These are phyloP conservation scores for Parnassius smintheus DNA, from an alignment of 2,888 invertebrate genomes.

Conservation along the genomic window DNA sequence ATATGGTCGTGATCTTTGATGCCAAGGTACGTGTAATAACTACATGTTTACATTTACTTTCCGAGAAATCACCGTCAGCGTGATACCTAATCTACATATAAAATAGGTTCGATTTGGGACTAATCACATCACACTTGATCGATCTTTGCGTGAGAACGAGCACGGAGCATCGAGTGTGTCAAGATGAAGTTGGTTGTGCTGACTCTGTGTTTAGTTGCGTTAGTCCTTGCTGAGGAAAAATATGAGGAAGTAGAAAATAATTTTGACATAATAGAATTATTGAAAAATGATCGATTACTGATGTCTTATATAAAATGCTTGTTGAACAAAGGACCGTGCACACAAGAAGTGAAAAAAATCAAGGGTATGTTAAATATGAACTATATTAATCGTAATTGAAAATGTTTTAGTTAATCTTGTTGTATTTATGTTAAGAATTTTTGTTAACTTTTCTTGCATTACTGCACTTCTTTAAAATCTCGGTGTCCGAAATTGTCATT, in stretches of 20 bases:
- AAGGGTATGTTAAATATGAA: constrained; percentile 78
- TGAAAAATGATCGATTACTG: constrained; percentile 84
- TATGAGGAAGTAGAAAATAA: constrained; percentile 84
- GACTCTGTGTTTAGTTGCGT: constrained; percentile 44
- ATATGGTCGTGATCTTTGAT: constrained; percentile 6
- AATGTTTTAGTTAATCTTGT: no score
- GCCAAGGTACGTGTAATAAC: constrained; percentile 27
- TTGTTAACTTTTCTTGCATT: no score
- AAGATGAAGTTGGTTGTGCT: constrained; percentile 53
- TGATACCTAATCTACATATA: constrained; percentile 25
- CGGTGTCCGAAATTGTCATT: no score
- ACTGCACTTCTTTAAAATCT: no score
- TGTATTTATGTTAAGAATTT: no score
- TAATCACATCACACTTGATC: constrained; percentile 27
- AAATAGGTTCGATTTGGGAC: constrained; percentile 28
- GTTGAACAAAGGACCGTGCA: constrained; percentile 84
- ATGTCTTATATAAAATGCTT: constrained; percentile 86
- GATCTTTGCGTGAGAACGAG: background rate
- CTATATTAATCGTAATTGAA: no score
- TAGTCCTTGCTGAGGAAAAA: constrained; percentile 55
- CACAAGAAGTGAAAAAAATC: constrained; percentile 85
- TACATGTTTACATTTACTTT: constrained; percentile 30
- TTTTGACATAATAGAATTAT: constrained; percentile 84
- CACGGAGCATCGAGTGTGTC: constrained; percentile 11
- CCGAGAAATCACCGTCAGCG: constrained; percentile 28